These are phyloP conservation scores for Molossus alvarezi DNA, from an alignment of 2,797 vertebrate species.

Conservation along the genomic window DNA sequence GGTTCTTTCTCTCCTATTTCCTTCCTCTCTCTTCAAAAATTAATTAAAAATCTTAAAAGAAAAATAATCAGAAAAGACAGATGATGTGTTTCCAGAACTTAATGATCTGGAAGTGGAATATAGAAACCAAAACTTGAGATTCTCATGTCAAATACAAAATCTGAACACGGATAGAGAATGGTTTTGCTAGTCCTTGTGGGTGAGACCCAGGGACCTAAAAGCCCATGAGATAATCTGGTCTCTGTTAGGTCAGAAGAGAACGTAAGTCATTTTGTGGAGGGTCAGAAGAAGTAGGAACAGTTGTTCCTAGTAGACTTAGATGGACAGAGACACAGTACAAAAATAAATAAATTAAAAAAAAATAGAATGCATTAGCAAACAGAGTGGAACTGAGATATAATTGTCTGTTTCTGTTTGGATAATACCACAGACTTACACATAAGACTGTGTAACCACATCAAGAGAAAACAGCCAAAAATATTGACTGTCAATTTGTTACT, in stretches of 20 bases:
- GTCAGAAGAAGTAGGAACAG: background rate
- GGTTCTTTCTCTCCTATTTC: no score
- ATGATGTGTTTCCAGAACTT: background rate
- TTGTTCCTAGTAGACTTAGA: background rate
- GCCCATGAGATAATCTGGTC: background rate
- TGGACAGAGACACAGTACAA: background rate
- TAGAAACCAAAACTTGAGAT: background rate
- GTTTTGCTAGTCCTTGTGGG: background rate
- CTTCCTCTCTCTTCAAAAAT: no score
- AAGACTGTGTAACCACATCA: background rate
- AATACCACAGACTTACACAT: background rate
- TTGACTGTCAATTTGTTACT: background rate
- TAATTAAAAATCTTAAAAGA: background rate
- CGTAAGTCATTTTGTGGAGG: background rate
- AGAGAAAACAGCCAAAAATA: background rate
- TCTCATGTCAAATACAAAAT: background rate
- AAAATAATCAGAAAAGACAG: slow-evolving; percentile 10
- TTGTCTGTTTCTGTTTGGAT: background rate
- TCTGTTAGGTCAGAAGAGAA: background rate
- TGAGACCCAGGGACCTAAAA: background rate
- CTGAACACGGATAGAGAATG: background rate
- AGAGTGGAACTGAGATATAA: background rate
- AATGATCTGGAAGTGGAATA: background rate
- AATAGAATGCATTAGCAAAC: background rate
- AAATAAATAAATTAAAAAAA: background rate